Evolutionary conservation across 2,113 vertebrate species (phyloP), one percentile per base, ranked within the genome.

Genomic region (Sander vitreus): DNA sequence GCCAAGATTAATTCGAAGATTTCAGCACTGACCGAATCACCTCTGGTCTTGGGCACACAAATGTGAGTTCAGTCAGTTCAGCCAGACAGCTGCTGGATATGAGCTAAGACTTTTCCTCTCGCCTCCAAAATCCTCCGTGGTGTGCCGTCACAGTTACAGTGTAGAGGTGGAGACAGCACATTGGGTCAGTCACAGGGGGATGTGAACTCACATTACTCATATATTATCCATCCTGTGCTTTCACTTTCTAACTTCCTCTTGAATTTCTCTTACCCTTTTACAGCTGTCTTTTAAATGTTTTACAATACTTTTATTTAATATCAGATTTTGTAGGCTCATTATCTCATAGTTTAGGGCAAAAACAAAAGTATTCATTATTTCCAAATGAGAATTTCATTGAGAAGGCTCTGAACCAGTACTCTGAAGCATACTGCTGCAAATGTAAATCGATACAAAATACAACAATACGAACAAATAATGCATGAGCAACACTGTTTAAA

Each of bases 331-430:
- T 43, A 14, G 43, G 58, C 19, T 67, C 76, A 65, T 85, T 71
- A 70, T 79, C 43, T 70, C 57, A 43, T 45, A 64, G 70, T 58
- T 79, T 51, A 7, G 76, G 71, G 59, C 14, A 4, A 21, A 85
- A 85, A 66, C 43, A 71, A 60, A 79, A 75, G 65, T 50, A 69
- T 78, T 30, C n/a, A 11, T 19, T 39, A 23, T 74, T 84, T 74
- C 23, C 25, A 70, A 14, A 45, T 33, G 25, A 47, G 47, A 14
- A 33, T 73, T n/a, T 65, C 30, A 16, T n/a, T 4, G 11, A 50
- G 21, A 30, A 13, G 21, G 45, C 18, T 59, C 14, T 47, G 36
- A 27, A 33, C 6, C 30, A 16, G 14, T 14, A 25, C 30, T 43
- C 5, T 18, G 6, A 54, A 33, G 39, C 62, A 47, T 59, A 10